Base-by-base conservation (phyloP, 2,888 invertebrate species). In the Agriopis leucophaearia region DNA sequence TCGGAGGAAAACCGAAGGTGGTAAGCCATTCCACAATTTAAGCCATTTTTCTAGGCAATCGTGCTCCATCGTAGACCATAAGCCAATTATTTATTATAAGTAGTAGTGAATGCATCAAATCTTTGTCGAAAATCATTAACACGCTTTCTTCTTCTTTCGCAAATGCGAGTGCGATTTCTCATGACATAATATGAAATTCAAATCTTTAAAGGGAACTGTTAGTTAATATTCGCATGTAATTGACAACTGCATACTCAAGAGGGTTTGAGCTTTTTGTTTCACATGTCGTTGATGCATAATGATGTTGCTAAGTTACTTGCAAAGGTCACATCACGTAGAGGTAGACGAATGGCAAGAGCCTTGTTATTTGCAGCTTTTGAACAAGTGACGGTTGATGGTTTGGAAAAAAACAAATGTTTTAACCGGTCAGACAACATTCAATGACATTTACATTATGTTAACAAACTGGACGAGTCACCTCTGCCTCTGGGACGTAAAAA, bases 391-490 rank as follows among this genome's bases (percentile, higher is more conserved):
- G 79, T 82, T 80, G 78, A 78, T 74, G 78, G 82, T 86, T 80
- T n/a, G 74, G 72, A 81, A 83, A 86, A 86, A 82, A 78, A 52
- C 51, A 69, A 62, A 69, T 78, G 83, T 83, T 80, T 77, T 59
- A 83, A 92, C 92, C 90, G 91, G 92, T 91, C 66, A 58, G 77
- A 77, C 87, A 76, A 78, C 91, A 88, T 88, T 86, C 87, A 84
- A 80, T 89, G 91, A 90, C 89, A 92, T 92, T 92, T 87, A 88
- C 87, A 88, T 88, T 89, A 88, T 87, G 85, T 83, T 88, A 88
- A 88, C 86, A 84, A 85, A 88, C 88, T 88, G 84, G 85, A 85
- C 83, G 82, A 83, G 83, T 82, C 83, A 81, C 82, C 84, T 82
- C 81, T 83, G 80, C 79, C 78, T 79, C 78, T 79, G 80, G 82